These are phyloP conservation scores for Drosophila nikananu DNA, from an alignment of 1,140 invertebrate genomes.

Conservation along the genomic window DNA sequence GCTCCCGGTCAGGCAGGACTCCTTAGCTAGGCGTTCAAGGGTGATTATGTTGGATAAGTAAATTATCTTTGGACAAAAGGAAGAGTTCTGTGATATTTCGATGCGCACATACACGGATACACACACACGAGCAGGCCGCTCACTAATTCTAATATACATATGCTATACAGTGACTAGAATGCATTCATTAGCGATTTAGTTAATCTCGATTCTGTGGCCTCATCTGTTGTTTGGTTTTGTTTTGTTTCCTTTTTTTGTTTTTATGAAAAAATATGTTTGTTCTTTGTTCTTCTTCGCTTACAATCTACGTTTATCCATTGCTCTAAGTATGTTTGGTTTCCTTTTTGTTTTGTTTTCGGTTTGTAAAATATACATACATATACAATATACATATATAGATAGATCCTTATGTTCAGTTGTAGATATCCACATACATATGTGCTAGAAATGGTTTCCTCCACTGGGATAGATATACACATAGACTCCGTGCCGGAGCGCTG, in stretches of 20 bases:
- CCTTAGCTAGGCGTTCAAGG: not conserved
- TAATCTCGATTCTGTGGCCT: conserved; percentile 43
- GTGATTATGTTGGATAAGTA: conserved; percentile 21
- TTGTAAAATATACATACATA: conserved; percentile 83
- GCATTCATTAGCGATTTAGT: conserved; percentile 51
- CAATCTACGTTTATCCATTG: conserved; percentile 61
- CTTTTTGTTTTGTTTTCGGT: conserved; percentile 35
- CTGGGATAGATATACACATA: conserved; percentile 47
- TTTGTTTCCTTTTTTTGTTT: conserved; percentile 36
- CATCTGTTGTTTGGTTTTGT: conserved; percentile 27
- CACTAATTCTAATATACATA: conserved; percentile 46
- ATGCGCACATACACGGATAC: conserved; percentile 62
- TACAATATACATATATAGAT: conserved; percentile 75
- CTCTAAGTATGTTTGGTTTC: conserved; percentile 62
- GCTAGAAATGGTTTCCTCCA: conserved; percentile 65
- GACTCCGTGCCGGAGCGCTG: conserved; percentile 20
- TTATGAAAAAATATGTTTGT: conserved; percentile 79
- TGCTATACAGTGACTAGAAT: conserved; percentile 66
- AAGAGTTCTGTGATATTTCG: conserved; percentile 76
- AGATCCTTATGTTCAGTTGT: conserved; percentile 74
- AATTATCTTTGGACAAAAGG: conserved; percentile 48
- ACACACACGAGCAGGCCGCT: conserved; percentile 46
- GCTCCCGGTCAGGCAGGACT: conserved; percentile 31
- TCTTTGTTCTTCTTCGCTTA: conserved; percentile 60
- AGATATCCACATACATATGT: conserved; percentile 56